A percentile compares a stretch with the other conserved stretches of the same genome.
These are phyloP conservation scores for Aphaenogaster ashmeadi DNA, from an alignment of 1,140 invertebrate species.

Conservation along the genomic window DNA sequence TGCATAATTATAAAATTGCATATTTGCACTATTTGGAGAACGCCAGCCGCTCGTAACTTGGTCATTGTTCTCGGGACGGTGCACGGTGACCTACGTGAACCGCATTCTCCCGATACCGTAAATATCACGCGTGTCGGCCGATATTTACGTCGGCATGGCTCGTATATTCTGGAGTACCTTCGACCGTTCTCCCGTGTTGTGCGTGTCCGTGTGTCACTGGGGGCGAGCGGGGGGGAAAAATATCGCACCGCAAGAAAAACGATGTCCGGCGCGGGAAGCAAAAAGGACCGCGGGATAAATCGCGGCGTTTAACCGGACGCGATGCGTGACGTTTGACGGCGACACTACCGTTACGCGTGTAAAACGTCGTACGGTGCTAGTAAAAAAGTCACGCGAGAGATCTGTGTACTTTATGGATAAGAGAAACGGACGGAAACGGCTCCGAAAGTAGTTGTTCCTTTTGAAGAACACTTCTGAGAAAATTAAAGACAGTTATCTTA, in stretches of 20 bases:
- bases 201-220: constrained; percentile 23
- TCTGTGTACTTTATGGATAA: background rate
- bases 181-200: constrained; percentile 18
- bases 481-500: constrained; percentile 17
- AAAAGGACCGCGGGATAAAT: constrained; percentile 54
- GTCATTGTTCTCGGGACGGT: constrained; percentile 50
- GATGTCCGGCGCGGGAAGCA: background rate
- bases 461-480: background rate
- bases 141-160: constrained; percentile 68
- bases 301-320: constrained; percentile 23
- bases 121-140: constrained; percentile 69
- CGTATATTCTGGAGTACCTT: constrained; percentile 59
- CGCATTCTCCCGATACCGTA: constrained; percentile 69
- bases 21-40: background rate
- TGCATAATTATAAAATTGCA: constrained; percentile 13
- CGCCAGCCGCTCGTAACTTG: background rate
- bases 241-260: constrained; percentile 6
- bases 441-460: background rate
- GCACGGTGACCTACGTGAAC: constrained; percentile 12
- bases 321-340: constrained; percentile 47
- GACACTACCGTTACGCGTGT: constrained; percentile 2
- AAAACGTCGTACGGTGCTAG: background rate
- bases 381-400: background rate
- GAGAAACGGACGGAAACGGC: background rate
- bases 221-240: background rate